phyloP scores from a whole-genome alignment of 1,140 invertebrate species.

The Drosophila pectinifera region DNA sequence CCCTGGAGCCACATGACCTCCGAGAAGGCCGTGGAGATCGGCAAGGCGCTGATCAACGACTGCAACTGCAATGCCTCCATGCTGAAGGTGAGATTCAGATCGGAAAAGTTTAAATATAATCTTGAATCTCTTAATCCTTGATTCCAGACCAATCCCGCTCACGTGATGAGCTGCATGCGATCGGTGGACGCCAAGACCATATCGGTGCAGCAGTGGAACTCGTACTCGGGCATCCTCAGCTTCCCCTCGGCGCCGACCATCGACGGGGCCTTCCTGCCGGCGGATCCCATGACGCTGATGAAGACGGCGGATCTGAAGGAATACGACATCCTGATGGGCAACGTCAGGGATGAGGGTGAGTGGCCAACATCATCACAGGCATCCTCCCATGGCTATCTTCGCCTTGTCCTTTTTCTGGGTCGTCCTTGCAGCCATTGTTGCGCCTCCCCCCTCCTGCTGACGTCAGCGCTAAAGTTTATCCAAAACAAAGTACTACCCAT shows the following conservation, averaged over 20 bases:
- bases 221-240: constrained; percentile 94
- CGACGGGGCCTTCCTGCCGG: constrained; percentile 93
- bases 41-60: constrained; percentile 90
- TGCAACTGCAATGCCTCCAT: constrained; percentile 93
- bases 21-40: constrained; percentile 92
- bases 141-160: constrained; percentile 86
- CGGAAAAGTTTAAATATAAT: no score
- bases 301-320: constrained; percentile 92
- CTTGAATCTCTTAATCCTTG: background rate
- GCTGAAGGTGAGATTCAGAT: constrained; percentile 85
- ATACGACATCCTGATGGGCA: constrained; percentile 94
- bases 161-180: constrained; percentile 94
- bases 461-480: constrained; percentile 58
- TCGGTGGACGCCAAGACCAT: constrained; percentile 93
- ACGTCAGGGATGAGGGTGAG: constrained; percentile 95
- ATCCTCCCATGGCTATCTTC: background rate
- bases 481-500: constrained; percentile 56
- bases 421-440: constrained; percentile 45
- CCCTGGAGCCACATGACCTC: constrained; percentile 95
- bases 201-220: constrained; percentile 95
- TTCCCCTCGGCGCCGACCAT: constrained; percentile 95
- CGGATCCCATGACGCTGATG: constrained; percentile 93
- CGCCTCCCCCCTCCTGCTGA: constrained; percentile 36
- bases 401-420: constrained; percentile 17
- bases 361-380: constrained; percentile 26